Evolutionary conservation across 1,140 invertebrate species (phyloP), one percentile per base, ranked within the genome.

Genomic region (Agrilus planipennis): DNA sequence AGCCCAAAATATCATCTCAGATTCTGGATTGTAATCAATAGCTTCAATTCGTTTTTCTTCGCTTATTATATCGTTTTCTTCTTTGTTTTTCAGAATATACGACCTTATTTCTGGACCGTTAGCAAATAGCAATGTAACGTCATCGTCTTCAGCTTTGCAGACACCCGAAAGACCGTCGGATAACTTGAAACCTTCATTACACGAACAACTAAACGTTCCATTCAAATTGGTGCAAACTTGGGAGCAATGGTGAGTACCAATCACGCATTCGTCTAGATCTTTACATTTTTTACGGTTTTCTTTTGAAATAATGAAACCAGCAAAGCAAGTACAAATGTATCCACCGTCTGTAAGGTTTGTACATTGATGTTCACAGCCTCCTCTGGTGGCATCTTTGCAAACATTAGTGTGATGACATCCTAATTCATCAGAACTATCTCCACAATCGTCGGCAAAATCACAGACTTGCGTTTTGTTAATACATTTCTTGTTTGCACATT

Each of bases 291-390:
- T 89, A 32, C 73, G 70, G 58, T 87, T 84, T 7, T 73, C 72
- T 12, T 65, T 60, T 0, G 81, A 77, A 12, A 88, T 84, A 41
- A 85, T 83, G 60, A 82, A 95, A 21, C 91, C 92, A 11, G 76
- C 69, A 59, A 79, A 81, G 60, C 90, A 96, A 20, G 79, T 75
- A 60, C 90, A 95, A 47, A 91, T 87, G 60, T 89, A 92, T 2
- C 86, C 88, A 11, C 77, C 77, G 1, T 77, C 75, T 0, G 80
- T 81, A 0, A 95, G 63, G 56, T 90, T 86, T 28, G 82, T 81
- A 54, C 93, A 97, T 42, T 81, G 80, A 50, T 96, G 90, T 56
- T 91, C 78, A 67, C 93, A 97, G 0, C 90, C 89, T n/a, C 92
- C 91, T 58, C 77, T 79, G 29, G 73, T 76, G 1, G 58, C 53